These are phyloP conservation scores for Gobionotothen gibberifrons DNA, from an alignment of 2,797 vertebrate species.

Conservation along the genomic window DNA sequence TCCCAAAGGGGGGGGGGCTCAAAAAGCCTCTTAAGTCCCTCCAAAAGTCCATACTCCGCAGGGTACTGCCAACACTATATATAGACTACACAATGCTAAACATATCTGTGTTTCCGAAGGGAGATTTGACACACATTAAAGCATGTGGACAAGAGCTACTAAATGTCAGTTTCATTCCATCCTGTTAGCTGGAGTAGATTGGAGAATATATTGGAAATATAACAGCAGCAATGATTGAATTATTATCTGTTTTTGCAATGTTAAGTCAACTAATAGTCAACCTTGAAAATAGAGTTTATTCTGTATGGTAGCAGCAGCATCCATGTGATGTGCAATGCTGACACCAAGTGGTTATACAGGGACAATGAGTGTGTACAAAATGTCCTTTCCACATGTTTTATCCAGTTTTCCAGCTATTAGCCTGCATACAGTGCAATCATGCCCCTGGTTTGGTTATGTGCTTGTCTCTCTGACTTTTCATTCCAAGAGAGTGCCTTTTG, in stretches of 20 bases:
- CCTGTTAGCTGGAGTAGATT: slow-evolving; percentile 30
- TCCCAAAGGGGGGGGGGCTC: slow-evolving; percentile 43
- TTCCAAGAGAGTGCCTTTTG: not conserved
- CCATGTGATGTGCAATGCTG: slow-evolving; percentile 67
- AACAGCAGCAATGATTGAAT: slow-evolving; percentile 14
- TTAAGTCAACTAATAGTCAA: slow-evolving; percentile 26
- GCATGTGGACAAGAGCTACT: slow-evolving; percentile 15
- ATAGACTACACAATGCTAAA: slow-evolving; percentile 58
- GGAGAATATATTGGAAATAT: slow-evolving; percentile 33
- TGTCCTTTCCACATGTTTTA: not conserved
- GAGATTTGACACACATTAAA: slow-evolving; percentile 34
- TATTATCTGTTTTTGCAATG: slow-evolving; percentile 19
- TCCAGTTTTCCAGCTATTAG: no score
- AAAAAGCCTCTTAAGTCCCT: slow-evolving; percentile 49
- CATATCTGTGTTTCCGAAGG: slow-evolving; percentile 39
- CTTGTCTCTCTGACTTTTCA: not conserved
- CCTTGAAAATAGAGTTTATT: slow-evolving; percentile 10
- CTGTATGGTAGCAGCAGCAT: not conserved
- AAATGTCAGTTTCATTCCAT: slow-evolving; percentile 13
- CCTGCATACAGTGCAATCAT: not conserved
- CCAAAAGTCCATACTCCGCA: slow-evolving; percentile 51
- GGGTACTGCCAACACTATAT: slow-evolving; percentile 51
- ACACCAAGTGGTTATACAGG: slow-evolving; percentile 76
- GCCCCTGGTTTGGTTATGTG: not conserved
- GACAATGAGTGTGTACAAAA: not conserved